Evolutionary conservation across 2,113 vertebrate species (phyloP), one percentile per base, ranked within the genome.

Genomic region (Tupaia chinensis): DNA sequence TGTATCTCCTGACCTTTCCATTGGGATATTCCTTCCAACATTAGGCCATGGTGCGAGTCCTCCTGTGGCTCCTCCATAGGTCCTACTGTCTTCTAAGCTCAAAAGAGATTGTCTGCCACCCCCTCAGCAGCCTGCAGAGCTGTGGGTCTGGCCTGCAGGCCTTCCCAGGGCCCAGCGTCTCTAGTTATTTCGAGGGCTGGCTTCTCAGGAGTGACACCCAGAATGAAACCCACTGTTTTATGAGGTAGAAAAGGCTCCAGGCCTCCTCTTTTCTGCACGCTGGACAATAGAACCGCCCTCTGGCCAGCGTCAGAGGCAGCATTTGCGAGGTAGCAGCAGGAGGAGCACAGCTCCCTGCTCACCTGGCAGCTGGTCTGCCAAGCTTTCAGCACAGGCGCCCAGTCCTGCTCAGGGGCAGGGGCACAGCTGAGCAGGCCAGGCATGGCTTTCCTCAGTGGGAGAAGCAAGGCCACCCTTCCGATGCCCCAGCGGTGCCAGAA

Each of bases 301-400:
- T 97, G 95, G 4, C 60, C 84, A 63, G 86, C 77, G 34, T 95
- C 73, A 96, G 91, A 97, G 91, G 89, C 97, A 95, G 61, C 90
- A 89, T 73, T 94, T 97, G 76, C 98, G 92, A 87, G 97, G 72
- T 92, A 87, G 29, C 92, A n/a, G 15, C 97, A 97, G 61, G 88
- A 73, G 29, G 29, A 98, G 86, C 66, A 97, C 54, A 98, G 63
- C 70, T 97, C 95, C 82, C 95, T 34, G 25, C 95, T 96, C 70
- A 97, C 54, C 0, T 94, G 94, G 72, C 96, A 97, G 0, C 61
- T 2, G 3, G 14, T 6, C 10, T 3, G 3, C 3, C 1, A 14
- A 7, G 29, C 22, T 97, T 97, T 88, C 87, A 95, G 95, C 96
- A 97, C 77, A 85, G 27, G 2, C 6, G 1, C 4, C 1, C 11